These are phyloP conservation scores for Cephalopholis sonnerati DNA, from an alignment of 2,113 vertebrate species.

Conservation along the genomic window DNA sequence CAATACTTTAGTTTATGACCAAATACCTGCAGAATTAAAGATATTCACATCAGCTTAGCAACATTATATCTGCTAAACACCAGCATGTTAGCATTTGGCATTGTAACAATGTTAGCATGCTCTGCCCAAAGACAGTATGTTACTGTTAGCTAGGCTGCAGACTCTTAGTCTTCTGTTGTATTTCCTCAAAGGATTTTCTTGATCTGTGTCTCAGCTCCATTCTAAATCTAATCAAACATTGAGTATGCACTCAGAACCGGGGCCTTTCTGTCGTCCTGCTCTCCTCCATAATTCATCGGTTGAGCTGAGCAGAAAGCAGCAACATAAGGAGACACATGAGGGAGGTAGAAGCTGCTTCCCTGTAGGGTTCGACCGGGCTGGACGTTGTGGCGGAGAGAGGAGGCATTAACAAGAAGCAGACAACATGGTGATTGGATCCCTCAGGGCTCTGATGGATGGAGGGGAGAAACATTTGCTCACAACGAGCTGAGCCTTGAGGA, in stretches of 20 bases:
- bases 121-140: background rate
- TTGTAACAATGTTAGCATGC: too few species aligned
- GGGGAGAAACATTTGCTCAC: constrained; percentile 35
- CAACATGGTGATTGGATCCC: constrained; percentile 40
- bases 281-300: constrained; percentile 60
- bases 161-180: background rate
- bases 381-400: constrained; percentile 5
- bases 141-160: background rate
- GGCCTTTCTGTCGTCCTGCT: background rate
- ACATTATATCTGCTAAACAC: too few species aligned
- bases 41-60: too few species aligned
- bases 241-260: constrained; percentile 19
- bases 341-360: constrained; percentile 34
- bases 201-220: background rate
- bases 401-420: constrained; percentile 44
- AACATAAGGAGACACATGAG: constrained; percentile 43
- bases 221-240: constrained; percentile 23
- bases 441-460: constrained; percentile 58
- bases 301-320: constrained; percentile 41
- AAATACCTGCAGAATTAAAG: too few species aligned
- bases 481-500: constrained; percentile 16
- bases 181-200: background rate
- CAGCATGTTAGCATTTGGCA: too few species aligned
- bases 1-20: too few species aligned
- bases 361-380: constrained; percentile 12